Conservation (phyloP, 2,797 vertebrate genomes). For the Eupleurogrammus muticus region DNA sequence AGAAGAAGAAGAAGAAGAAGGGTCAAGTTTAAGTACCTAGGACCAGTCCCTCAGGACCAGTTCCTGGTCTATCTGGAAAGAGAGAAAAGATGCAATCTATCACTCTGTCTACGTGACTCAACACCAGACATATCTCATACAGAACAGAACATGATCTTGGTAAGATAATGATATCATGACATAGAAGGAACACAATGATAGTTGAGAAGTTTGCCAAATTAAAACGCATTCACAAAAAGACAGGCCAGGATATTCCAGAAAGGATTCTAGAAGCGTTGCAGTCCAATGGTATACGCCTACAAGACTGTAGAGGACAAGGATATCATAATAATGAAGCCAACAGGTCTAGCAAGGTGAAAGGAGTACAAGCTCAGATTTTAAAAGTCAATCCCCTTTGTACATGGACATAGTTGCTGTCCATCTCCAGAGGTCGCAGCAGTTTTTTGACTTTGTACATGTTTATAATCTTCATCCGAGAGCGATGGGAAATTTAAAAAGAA, state of each 20-base stretch:
- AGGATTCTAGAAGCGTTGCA: neutral
- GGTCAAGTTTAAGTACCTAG: neutral
- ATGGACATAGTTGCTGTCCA: conserved; percentile 17
- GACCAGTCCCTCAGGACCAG: conserved; percentile 12
- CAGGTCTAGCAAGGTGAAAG: conserved; percentile 12
- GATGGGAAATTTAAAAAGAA: conserved; percentile 37
- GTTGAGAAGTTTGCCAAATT: neutral
- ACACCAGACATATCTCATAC: conserved; percentile 31
- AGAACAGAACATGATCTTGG: conserved; percentile 42
- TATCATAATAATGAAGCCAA: neutral
- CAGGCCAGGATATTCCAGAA: neutral
- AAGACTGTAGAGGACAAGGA: neutral
- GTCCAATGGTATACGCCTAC: neutral
- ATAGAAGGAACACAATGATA: neutral
- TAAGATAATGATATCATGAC: conserved; percentile 27
- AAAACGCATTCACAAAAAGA: neutral
- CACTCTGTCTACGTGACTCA: conserved; percentile 33
- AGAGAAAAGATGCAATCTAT: conserved; percentile 38
- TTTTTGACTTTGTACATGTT: conserved; percentile 32
- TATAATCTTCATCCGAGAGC: conserved; percentile 33
- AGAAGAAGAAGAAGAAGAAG: conserved; percentile 2
- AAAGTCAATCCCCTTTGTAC: conserved; percentile 25
- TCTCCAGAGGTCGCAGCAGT: conserved; percentile 10
- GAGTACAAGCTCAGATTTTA: conserved; percentile 28
- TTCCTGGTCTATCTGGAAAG: conserved; percentile 39